Conservation (phyloP, 1,140 invertebrate species). For the Prorops nasuta region DNA sequence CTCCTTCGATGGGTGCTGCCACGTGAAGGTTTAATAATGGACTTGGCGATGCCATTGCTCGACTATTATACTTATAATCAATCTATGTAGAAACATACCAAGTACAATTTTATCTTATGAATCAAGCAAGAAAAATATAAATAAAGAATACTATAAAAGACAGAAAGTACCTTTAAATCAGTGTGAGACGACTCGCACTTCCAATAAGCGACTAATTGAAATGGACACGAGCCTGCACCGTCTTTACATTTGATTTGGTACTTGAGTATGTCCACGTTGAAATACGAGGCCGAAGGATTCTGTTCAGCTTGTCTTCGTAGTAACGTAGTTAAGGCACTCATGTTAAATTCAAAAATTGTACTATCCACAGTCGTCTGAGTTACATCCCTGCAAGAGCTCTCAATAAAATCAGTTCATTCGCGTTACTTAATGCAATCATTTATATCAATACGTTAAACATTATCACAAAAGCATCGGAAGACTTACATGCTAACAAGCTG, state of each 20-base stretch:
- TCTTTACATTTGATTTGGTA: constrained; percentile 83
- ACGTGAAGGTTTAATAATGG: constrained; percentile 85
- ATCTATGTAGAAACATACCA: constrained; percentile 52
- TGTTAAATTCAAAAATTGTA: constrained; percentile 87
- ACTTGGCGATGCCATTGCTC: constrained; percentile 82
- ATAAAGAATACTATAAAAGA: neutral
- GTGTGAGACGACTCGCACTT: constrained; percentile 88
- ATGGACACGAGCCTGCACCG: constrained; percentile 82
- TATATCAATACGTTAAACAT: constrained; percentile 1
- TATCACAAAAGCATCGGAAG: constrained; percentile 2
- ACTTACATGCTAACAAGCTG: constrained; percentile 85
- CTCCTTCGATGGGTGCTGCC: constrained; percentile 84
- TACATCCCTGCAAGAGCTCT: constrained; percentile 66
- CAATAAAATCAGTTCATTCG: no score
- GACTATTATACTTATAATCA: constrained; percentile 93
- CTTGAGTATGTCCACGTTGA: constrained; percentile 96
- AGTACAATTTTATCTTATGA: neutral
- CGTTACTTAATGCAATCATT: neutral
- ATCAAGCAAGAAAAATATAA: neutral
- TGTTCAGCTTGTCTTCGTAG: constrained; percentile 87
- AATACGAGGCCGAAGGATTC: constrained; percentile 94
- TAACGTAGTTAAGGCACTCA: constrained; percentile 84
- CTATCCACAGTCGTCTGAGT: constrained; percentile 72
- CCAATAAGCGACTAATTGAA: constrained; percentile 94
- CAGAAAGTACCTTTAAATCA: constrained; percentile 67